Conservation (phyloP, 2,888 invertebrate genomes). For the Parelbella ahira region DNA sequence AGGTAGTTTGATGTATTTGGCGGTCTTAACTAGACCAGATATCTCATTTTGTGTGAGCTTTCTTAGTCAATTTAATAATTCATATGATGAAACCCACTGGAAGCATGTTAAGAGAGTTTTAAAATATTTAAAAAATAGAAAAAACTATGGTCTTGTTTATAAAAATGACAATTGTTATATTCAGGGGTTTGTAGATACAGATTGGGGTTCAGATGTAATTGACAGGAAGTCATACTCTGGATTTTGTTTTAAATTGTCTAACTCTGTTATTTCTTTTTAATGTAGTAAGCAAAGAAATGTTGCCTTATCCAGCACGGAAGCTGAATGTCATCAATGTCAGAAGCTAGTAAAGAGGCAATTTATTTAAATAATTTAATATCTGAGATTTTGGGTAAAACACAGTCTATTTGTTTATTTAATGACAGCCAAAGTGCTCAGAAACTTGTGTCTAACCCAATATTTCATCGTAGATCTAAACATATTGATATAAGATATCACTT, state of each 20-base stretch:
- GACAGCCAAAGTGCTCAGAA: background rate
- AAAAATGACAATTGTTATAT: constrained; percentile 1
- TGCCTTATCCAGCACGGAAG: background rate
- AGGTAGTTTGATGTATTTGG: background rate
- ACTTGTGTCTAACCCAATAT: background rate
- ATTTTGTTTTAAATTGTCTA: background rate
- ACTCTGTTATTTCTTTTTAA: background rate
- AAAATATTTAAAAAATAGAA: constrained; percentile 3
- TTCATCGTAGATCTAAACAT: background rate
- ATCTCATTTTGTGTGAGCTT: background rate
- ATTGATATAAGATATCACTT: constrained; percentile 2
- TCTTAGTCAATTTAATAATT: constrained; percentile 7
- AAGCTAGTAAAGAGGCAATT: constrained; percentile 3
- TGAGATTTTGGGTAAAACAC: background rate
- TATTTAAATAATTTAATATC: constrained; percentile 1
- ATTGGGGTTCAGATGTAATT: background rate
- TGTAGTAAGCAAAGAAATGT: constrained; percentile 1
- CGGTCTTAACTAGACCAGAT: background rate
- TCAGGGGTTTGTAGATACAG: constrained; percentile 1
- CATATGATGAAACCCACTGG: background rate
- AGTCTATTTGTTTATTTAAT: background rate
- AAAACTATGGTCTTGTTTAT: background rate
- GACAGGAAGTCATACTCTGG: constrained; percentile 1
- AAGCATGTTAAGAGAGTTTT: background rate
- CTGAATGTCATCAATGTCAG: background rate